phyloP scores from a whole-genome alignment of 1,140 invertebrate genomes.

The Phthorimaea operculella region DNA sequence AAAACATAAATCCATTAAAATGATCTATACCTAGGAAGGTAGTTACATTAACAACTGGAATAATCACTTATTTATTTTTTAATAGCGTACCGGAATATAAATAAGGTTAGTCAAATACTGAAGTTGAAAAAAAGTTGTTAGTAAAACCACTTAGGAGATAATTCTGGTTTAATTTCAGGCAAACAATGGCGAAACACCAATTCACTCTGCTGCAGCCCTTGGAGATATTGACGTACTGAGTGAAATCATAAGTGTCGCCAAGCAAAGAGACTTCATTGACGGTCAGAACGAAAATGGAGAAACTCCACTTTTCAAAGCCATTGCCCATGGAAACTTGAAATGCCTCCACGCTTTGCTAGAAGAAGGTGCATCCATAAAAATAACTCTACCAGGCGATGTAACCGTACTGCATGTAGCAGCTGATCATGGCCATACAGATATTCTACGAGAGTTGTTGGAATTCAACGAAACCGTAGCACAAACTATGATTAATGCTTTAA shows the following conservation, averaged over 20 bases:
- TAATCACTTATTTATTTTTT: too few relatives aligned
- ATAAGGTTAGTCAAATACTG: too few relatives aligned
- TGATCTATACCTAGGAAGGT: too few relatives aligned
- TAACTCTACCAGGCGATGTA: constrained; percentile 41
- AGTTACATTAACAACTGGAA: too few relatives aligned
- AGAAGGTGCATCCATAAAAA: constrained; percentile 54
- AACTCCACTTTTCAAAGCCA: constrained; percentile 68
- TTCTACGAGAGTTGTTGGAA: constrained; percentile 53
- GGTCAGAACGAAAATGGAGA: constrained; percentile 59
- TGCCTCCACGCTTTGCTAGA: constrained; percentile 62
- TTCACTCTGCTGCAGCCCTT: constrained; percentile 69
- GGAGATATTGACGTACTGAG: constrained; percentile 73
- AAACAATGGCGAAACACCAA: constrained; percentile 70
- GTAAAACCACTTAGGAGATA: too few relatives aligned
- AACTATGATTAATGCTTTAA: constrained; percentile 38
- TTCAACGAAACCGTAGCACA: constrained; percentile 28
- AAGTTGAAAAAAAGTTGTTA: too few relatives aligned
- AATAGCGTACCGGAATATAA: too few relatives aligned
- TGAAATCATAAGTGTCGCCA: constrained; percentile 70
- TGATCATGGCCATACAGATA: constrained; percentile 43
- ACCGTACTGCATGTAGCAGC: constrained; percentile 62
- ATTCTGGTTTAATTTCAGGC: constrained; percentile 44
- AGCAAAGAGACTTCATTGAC: constrained; percentile 61
- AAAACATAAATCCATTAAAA: too few relatives aligned
- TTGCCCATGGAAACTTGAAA: constrained; percentile 50